Evolutionary conservation across 2,888 invertebrate genomes (phyloP), one percentile per base, ranked within the genome.

Genomic region (Drosophila pseudotakahashii): DNA sequence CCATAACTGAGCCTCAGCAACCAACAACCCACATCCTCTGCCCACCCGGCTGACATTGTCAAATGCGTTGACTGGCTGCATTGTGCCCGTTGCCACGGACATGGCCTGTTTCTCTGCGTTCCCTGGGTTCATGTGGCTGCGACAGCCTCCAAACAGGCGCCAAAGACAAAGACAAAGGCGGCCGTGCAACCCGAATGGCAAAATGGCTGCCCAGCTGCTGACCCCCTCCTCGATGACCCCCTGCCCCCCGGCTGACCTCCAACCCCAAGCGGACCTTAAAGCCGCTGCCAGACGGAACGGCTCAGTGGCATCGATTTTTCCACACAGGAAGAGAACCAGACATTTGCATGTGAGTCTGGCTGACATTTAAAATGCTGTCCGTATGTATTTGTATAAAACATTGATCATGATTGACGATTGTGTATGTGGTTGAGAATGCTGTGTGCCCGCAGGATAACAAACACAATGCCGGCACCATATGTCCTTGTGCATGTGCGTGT

Each of bases 111-210:
- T 48, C 59, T 59, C 59, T 59, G 61, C 44, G 51, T 30, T 26
- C 63, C 26, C 26, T 6, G 26, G 50, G 36, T 34, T 39, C 36
- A 60, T 47, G 54, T 54, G 70, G 34, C 50, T 19, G 52, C 32
- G 19, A 60, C 69, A 63, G 63, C 47, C 61, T 68, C 53, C 64
- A 53, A 58, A 63, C 52, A 53, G 54, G 60, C 61, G 82, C 75
- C 83, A 73, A 81, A 82, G 86, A 76, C 81, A 81, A 87, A 87
- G 84, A 79, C 82, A 87, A 87, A 87, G 83, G 82, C 83, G 81
- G 74, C 58, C 51, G 23, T 48, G 57, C 67, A 19, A 48, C 48
- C 44, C 73, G 85, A 81, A 81, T 77, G 73, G 81, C 84, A 84
- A 78, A 88, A 88, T 88, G 85, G 74, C 72, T 66, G 73, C 82